phyloP scores from a whole-genome alignment of 2,113 vertebrate genomes.

The Chionodraco myersi region DNA sequence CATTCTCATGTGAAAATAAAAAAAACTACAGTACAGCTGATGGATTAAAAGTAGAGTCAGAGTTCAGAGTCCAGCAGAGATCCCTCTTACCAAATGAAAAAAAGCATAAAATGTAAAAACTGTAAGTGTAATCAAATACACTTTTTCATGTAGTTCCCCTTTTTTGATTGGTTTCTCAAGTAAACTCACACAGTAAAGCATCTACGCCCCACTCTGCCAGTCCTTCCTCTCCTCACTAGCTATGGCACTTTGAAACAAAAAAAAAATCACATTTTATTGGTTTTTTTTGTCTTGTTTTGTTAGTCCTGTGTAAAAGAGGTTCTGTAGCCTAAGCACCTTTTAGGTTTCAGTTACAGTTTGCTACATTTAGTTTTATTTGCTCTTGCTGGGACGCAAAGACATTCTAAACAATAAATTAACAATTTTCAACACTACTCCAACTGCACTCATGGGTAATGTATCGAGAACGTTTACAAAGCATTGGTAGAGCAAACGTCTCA shows the following conservation, averaged over 20 bases:
- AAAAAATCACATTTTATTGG: conserved; percentile 45
- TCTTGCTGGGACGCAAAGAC: conserved; percentile 77
- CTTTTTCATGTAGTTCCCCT: conserved; percentile 72
- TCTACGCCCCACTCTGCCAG: conserved; percentile 72
- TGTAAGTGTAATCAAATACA: conserved; percentile 74
- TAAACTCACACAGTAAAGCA: conserved; percentile 79
- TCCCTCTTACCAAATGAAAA: conserved; percentile 64
- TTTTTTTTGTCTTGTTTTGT: conserved; percentile 63
- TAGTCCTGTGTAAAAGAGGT: conserved; percentile 76
- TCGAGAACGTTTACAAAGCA: conserved; percentile 76
- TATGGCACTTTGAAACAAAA: conserved; percentile 84
- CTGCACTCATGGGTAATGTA: conserved; percentile 74
- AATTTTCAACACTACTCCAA: conserved; percentile 72
- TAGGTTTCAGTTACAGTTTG: conserved; percentile 76
- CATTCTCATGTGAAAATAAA: conserved; percentile 47
- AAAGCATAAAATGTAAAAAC: conserved; percentile 72
- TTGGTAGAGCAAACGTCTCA: conserved; percentile 65
- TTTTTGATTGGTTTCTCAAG: conserved; percentile 78
- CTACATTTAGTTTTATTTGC: conserved; percentile 80
- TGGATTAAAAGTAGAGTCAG: conserved; percentile 52
- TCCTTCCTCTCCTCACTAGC: conserved; percentile 73
- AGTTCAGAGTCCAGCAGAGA: conserved; percentile 77
- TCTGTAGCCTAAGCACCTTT: conserved; percentile 70
- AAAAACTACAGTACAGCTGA: conserved; percentile 37
- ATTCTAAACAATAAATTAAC: conserved; percentile 83